phyloP scores from a whole-genome alignment of 2,113 vertebrate species.

The Bubalus kerabau region DNA sequence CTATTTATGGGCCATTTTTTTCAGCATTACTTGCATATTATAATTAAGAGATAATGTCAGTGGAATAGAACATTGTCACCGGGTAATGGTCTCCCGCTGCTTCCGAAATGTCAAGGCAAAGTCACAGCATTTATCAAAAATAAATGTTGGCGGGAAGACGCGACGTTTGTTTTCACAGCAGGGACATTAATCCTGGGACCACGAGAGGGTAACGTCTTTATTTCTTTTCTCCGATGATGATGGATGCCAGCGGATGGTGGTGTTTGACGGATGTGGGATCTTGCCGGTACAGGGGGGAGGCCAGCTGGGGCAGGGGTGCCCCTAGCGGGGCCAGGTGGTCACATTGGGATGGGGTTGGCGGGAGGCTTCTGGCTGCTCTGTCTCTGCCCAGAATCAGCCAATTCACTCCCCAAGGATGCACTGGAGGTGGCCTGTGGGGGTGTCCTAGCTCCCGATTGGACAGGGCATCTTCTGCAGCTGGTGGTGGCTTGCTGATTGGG shows the following conservation, averaged over 20 bases:
- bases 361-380: not conserved
- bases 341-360: too few species aligned
- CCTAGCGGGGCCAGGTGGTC: not conserved
- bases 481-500: not conserved
- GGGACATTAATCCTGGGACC: conserved; percentile 66
- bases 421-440: not conserved
- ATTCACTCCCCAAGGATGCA: too few species aligned
- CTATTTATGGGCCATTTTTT: conserved; percentile 60
- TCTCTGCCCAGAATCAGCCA: not conserved
- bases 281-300: accelerated
- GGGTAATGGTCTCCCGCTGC: conserved; percentile 76
- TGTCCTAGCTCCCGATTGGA: not conserved
- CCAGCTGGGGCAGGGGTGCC: accelerated
- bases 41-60: conserved; percentile 82
- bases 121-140: conserved; percentile 76
- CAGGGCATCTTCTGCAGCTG: not conserved
- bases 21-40: conserved; percentile 70
- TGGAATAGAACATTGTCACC: conserved; percentile 72
- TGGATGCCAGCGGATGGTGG: not conserved
- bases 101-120: conserved; percentile 75
- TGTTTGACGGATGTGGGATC: not conserved
- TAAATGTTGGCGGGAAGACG: conserved; percentile 45
- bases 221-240: conserved; percentile 11
- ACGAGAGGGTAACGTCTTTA: not conserved
- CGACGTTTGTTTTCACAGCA: conserved; percentile 66